Evolutionary conservation across 2,888 invertebrate genomes (phyloP), one percentile per base, ranked within the genome.

Genomic region (Amphimallon solstitiale): DNA sequence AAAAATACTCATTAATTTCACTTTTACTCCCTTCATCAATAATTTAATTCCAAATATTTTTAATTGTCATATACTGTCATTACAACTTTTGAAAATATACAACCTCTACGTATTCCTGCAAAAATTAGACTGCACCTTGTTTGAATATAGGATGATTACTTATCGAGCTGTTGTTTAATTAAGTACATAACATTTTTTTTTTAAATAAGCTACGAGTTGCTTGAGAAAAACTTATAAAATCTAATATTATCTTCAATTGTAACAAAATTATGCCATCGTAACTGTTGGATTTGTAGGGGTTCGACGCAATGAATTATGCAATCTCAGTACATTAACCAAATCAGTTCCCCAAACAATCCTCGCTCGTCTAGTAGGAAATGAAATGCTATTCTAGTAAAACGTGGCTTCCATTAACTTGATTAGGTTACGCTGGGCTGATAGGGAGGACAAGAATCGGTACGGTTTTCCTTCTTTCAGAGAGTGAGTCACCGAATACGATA

Each of bases 371-470:
- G 59, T 63, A 73, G 73, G 67, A 73, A 73, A 73, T 73, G 73
- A 73, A 73, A 72, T 73, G 73, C 68, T 67, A 68, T 72, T 73
- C 71, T 71, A 70, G 70, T 70, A 71, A 73, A 73, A 70, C 73
- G 72, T 71, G 72, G 73, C 73, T 73, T 75, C 75, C 75, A 75
- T 75, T 75, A 75, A 71, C 70, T 69, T 74, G 74, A 74, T 74
- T 74, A 70, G 69, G 72, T 74, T 73, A 73, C 56, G 67, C 15
- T 19, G 60, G 66, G 56, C 48, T 19, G 67, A 46, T 10, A 48
- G 46, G 21, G 65, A 63, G 43, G 43, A 43, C 56, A 29, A 59
- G 29, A 45, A 23, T 43, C 43, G 43, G 43, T 9, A 19, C 56
- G 12, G 68, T 67, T 61, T 67, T 61, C 67, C 69, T 60, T 66